Base-by-base conservation (phyloP, 2,113 vertebrate genomes). In the Tiliqua scincoides region DNA sequence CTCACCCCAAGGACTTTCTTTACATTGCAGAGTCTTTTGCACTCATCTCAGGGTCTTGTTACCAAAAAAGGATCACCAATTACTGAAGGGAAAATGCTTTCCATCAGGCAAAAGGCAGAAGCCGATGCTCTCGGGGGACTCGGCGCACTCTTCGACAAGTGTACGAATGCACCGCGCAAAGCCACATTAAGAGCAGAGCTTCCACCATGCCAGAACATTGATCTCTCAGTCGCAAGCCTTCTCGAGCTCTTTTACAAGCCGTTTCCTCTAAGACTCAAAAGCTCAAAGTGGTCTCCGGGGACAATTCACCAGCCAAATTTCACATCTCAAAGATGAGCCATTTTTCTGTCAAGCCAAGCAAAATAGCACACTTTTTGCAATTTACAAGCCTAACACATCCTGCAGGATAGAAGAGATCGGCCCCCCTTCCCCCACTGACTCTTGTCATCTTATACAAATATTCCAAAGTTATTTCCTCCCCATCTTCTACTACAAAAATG, bases 281-380 rank as follows among this genome's bases (percentile, higher is more conserved):
- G 30, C 68, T 37, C 70, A 35, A 63, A 81, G 85, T 54, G 59
- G 37, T 62, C 85, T 63, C 71, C 12, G 18, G 78, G 70, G 79
- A 81, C 59, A 20, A 14, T 62, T 63, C 79, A 25, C 59, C 85
- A 30, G 78, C 70, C 85, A 81, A 86, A 52, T 67, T 81, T 67
- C 79, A 74, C 43, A 65, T 35, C 43, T 63, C 43, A 20, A 52
- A 74, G 23, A 65, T 54, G 68, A 86, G 85, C 70, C 70, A 81
- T 37, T 81, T 65, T 54, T 73, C 59, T 74, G 68, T 81, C 78
- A 63, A 15, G 78, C 77, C 40, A 80, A 52, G 43, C 21, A 27
- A 52, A 81, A 63, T 63, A 73, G 17, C n/a, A 68, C 43, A 20
- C 43, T 68, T 85, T 43, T 14, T 30, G 12, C 73, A 85, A 77